A percentile compares a stretch with the other conserved stretches of the same genome.
These are phyloP conservation scores for Strigops habroptila DNA, from an alignment of 2,113 vertebrate genomes.

Conservation along the genomic window DNA sequence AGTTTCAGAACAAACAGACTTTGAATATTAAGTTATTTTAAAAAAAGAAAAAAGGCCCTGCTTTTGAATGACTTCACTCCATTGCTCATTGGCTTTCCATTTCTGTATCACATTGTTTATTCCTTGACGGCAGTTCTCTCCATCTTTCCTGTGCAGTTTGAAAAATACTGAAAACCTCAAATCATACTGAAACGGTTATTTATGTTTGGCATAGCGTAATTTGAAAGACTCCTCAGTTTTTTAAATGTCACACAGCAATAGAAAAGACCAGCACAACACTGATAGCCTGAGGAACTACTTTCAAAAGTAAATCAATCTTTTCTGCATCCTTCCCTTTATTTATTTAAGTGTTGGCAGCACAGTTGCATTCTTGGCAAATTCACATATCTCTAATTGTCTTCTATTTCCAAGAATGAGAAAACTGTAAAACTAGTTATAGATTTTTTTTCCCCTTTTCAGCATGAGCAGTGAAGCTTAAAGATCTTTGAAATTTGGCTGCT, in stretches of 20 bases:
- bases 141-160: neutral
- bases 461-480: neutral
- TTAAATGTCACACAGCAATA: neutral
- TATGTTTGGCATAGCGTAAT: neutral
- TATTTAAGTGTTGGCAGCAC: neutral
- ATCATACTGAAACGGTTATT: neutral
- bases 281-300: neutral
- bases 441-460: neutral
- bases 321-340: neutral
- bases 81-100: neutral
- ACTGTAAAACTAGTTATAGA: neutral
- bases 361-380: neutral
- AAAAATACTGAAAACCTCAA: neutral
- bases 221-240: neutral
- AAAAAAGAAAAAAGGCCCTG: neutral
- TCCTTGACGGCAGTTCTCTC: neutral
- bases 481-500: neutral
- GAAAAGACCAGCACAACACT: neutral
- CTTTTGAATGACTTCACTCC: neutral
- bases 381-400: neutral
- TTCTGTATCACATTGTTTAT: neutral
- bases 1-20: neutral
- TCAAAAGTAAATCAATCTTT: neutral
- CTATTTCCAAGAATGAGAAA: neutral
- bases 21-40: neutral